Percentiles rank a stretch among this genome's conserved stretches.
phyloP scores from a whole-genome alignment of 2,113 vertebrate species.

The Nycticorax nycticorax region DNA sequence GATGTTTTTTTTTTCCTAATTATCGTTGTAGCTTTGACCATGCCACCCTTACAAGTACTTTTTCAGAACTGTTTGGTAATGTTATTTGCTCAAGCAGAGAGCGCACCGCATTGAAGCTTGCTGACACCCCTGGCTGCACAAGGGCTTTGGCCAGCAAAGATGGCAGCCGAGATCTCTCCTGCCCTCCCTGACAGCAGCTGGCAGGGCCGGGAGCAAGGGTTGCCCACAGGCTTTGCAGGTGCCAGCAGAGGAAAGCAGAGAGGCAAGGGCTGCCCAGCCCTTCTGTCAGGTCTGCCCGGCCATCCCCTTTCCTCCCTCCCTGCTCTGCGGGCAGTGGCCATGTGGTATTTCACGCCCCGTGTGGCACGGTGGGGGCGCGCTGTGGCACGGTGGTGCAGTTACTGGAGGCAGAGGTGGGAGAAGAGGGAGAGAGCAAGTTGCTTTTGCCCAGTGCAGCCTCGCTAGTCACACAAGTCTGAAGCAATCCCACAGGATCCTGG shows the following conservation, averaged over 20 bases:
- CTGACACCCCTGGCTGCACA: fast-evolving
- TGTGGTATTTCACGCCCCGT: fast-evolving
- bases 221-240: neutral
- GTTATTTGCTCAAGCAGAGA: neutral
- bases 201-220: neutral
- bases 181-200: too few relatives aligned
- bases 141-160: fast-evolving
- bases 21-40: neutral
- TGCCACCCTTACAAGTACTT: fast-evolving
- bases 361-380: fast-evolving
- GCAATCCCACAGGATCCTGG: neutral
- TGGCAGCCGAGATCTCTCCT: neutral
- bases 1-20: fast-evolving
- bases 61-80: fast-evolving
- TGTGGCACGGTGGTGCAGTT: neutral
- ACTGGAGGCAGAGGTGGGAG: neutral
- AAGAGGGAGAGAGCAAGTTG: neutral
- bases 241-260: neutral
- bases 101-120: fast-evolving
- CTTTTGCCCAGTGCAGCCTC: neutral
- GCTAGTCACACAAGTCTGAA: neutral
- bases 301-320: neutral
- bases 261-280: fast-evolving
- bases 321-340: fast-evolving
- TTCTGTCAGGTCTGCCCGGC: neutral